Percentiles rank a stretch among this genome's conserved stretches.
phyloP scores from a whole-genome alignment of 2,888 invertebrate species.

The Leucoma salicis region DNA sequence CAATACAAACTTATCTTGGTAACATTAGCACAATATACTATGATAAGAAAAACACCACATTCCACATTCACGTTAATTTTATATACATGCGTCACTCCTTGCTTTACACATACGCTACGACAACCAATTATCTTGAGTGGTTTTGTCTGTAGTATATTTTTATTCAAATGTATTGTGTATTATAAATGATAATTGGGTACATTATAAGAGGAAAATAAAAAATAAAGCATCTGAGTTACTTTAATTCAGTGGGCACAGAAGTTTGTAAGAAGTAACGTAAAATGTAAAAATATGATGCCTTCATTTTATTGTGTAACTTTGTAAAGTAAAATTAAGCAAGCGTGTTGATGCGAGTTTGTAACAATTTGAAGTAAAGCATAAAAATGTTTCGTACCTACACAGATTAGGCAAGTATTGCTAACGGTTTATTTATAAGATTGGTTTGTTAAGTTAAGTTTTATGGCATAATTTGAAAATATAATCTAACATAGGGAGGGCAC shows the following conservation, averaged over 20 bases:
- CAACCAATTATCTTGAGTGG: conserved; percentile 34
- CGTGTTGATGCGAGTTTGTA: conserved; percentile 48
- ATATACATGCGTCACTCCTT: conserved; percentile 10
- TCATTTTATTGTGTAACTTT: conserved; percentile 51
- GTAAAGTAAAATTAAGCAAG: conserved; percentile 53
- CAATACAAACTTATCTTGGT: no score
- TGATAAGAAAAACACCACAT: conserved; percentile 1
- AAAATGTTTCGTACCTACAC: conserved; percentile 30
- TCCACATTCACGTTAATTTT: conserved; percentile 19
- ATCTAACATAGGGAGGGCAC: no score
- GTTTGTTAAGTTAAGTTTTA: no score
- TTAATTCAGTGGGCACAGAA: conserved; percentile 36
- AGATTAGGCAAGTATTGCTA: conserved; percentile 18
- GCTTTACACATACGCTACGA: conserved; percentile 23
- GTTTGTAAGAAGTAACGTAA: conserved; percentile 49
- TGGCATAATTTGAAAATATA: no score
- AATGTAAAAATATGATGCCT: conserved; percentile 51
- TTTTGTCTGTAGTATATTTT: conserved; percentile 29
- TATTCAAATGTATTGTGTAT: conserved; percentile 15
- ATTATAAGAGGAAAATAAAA: conserved; percentile 37
- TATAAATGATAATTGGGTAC: conserved; percentile 40
- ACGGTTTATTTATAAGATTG: conserved; percentile 15
- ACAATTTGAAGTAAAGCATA: conserved; percentile 41
- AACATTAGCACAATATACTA: conserved; percentile 3
- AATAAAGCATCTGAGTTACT: conserved; percentile 36